Percentiles rank a stretch among this genome's conserved stretches.
Evolutionary conservation across 2,797 vertebrate species (phyloP).

Genomic region (Manis pentadactyla): DNA sequence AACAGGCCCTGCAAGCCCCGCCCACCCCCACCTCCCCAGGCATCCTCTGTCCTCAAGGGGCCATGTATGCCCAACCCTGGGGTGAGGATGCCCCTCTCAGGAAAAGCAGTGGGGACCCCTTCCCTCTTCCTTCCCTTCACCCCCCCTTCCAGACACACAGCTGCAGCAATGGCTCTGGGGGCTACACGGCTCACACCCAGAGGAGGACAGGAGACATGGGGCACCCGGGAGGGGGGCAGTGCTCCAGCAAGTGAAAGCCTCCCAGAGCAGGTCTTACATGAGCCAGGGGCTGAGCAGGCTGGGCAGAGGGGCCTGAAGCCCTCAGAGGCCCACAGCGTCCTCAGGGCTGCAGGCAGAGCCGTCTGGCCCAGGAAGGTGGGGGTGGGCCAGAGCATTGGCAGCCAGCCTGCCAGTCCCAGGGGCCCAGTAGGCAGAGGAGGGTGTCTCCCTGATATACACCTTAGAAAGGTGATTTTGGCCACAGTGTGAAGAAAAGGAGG

Average conservation of each 20-base stretch:
- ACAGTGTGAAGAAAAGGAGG: background rate
- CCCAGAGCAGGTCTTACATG: background rate
- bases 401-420: background rate
- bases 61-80: too few species aligned
- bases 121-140: background rate
- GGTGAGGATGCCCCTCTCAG: background rate
- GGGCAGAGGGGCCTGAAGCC: background rate
- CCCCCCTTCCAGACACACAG: background rate
- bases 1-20: background rate
- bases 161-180: background rate
- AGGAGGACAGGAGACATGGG: background rate
- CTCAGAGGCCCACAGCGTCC: background rate
- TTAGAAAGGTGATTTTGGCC: background rate
- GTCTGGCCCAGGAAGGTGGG: background rate
- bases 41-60: too few species aligned
- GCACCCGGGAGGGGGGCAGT: too few species aligned
- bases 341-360: background rate
- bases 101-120: background rate
- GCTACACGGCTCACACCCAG: background rate
- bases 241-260: background rate
- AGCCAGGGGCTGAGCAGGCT: background rate
- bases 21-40: background rate
- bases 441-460: background rate
- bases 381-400: background rate
- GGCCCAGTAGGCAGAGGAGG: background rate